Evolutionary conservation across 2,888 invertebrate genomes (phyloP).

Genomic region (Heterodera filipjevi): DNA sequence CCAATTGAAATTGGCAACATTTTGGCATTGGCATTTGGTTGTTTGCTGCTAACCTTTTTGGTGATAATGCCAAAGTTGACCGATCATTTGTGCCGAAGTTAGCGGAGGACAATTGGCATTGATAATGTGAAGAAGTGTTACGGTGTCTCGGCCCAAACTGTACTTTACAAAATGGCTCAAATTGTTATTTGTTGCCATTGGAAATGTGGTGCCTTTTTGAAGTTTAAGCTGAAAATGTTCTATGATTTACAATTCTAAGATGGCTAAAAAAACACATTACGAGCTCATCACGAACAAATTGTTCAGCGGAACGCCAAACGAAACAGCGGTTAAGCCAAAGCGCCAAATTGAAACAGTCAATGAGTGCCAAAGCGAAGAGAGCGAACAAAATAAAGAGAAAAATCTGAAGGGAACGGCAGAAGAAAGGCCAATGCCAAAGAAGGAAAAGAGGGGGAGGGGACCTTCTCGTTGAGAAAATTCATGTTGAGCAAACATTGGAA

Average conservation of each 20-base stretch:
- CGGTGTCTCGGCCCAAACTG: background rate
- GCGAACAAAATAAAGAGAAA: conserved; percentile 64
- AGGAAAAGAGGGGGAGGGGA: too few relatives aligned
- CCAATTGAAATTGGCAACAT: background rate
- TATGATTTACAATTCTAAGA: background rate
- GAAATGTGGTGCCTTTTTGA: background rate
- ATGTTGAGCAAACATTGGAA: conserved; percentile 49
- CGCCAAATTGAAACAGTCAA: conserved; percentile 42
- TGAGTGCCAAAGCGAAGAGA: conserved; percentile 42
- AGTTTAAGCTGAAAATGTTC: background rate
- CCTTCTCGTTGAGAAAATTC: conserved; percentile 65
- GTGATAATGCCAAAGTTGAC: conserved; percentile 10
- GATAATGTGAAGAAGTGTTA: background rate
- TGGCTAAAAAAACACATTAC: conserved; percentile 21
- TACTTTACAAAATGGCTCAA: background rate
- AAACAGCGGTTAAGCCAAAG: conserved; percentile 45
- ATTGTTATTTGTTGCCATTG: background rate
- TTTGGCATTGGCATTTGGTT: background rate
- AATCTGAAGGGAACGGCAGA: background rate
- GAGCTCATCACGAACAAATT: conserved; percentile 35
- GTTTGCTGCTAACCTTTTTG: background rate
- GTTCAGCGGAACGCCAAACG: background rate
- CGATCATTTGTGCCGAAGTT: background rate
- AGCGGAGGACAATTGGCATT: background rate
- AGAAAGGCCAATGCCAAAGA: background rate